phyloP scores from a whole-genome alignment of 2,113 vertebrate genomes.

The Hemiscyllium ocellatum region DNA sequence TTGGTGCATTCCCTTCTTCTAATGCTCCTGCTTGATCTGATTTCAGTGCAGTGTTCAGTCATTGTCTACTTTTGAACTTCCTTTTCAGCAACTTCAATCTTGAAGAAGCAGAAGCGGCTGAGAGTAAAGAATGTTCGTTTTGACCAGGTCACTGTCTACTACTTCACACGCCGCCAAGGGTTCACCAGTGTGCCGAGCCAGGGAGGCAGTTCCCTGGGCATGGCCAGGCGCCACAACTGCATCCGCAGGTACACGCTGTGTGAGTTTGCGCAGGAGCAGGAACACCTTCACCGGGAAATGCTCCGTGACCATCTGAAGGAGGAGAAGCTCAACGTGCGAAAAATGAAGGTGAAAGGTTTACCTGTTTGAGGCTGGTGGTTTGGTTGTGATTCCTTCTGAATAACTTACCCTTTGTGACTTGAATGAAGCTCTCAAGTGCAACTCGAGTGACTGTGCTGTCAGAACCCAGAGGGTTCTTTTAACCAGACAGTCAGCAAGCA shows the following conservation, averaged over 20 bases:
- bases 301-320: constrained; percentile 83
- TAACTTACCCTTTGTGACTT: not conserved
- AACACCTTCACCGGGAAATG: constrained; percentile 78
- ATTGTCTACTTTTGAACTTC: constrained; percentile 15
- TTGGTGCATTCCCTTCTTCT: not conserved
- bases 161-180: constrained; percentile 91
- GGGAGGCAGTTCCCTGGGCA: constrained; percentile 91
- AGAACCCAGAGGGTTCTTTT: not conserved
- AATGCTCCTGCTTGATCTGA: not conserved
- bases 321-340: constrained; percentile 88
- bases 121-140: constrained; percentile 83
- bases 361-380: not conserved
- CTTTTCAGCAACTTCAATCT: constrained; percentile 81
- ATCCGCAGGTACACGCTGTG: constrained; percentile 85
- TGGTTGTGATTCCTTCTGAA: not conserved
- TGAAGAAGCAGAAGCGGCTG: constrained; percentile 75
- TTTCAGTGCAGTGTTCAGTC: not conserved
- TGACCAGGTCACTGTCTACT: constrained; percentile 90
- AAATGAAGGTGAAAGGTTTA: constrained; percentile 72
- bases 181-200: constrained; percentile 98
- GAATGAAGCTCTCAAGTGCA: not conserved
- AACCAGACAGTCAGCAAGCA: not conserved
- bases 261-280: constrained; percentile 91
- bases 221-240: constrained; percentile 84
- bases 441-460: not conserved